Percentiles rank a stretch among this genome's conserved stretches.
Conservation (phyloP, 2,113 vertebrate species). For the Mustela lutreola region DNA sequence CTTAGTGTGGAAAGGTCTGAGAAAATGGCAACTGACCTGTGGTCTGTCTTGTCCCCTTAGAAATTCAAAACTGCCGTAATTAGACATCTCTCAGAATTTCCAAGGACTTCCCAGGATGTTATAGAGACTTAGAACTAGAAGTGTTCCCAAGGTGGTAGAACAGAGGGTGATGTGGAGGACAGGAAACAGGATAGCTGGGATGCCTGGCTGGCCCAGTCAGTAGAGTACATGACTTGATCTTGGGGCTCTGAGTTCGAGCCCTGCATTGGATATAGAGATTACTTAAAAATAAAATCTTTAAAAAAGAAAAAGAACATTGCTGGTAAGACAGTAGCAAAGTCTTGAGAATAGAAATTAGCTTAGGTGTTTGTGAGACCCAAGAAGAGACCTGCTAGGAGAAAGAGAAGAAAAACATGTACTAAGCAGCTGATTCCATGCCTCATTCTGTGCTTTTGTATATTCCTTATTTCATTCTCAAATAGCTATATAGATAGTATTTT, state of each 20-base stretch:
- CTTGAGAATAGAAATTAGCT: not conserved
- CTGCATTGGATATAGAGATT: not conserved
- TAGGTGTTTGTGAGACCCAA: not conserved
- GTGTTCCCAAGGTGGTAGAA: not conserved
- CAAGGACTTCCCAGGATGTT: not conserved
- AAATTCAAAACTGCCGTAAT: not conserved
- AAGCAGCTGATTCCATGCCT: not conserved
- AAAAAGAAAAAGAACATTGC: not conserved
- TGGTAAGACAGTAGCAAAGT: not conserved
- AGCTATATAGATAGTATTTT: not conserved
- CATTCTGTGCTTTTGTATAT: not conserved
- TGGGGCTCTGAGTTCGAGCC: not conserved
- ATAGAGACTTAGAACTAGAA: not conserved
- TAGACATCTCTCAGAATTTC: not conserved
- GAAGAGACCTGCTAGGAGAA: not conserved
- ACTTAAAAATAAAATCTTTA: not conserved
- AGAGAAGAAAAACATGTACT: not conserved
- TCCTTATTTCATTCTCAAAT: not conserved
- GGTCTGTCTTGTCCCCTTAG: not conserved
- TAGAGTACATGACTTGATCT: not conserved
- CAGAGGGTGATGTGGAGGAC: not conserved
- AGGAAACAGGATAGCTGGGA: not conserved
- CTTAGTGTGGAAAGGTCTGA: not conserved
- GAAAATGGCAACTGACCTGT: not conserved
- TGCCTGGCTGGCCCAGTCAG: not conserved